Percentiles rank a stretch among this genome's conserved stretches.
These are phyloP conservation scores for Mya arenaria DNA, from an alignment of 1,140 invertebrate genomes.

Conservation along the genomic window DNA sequence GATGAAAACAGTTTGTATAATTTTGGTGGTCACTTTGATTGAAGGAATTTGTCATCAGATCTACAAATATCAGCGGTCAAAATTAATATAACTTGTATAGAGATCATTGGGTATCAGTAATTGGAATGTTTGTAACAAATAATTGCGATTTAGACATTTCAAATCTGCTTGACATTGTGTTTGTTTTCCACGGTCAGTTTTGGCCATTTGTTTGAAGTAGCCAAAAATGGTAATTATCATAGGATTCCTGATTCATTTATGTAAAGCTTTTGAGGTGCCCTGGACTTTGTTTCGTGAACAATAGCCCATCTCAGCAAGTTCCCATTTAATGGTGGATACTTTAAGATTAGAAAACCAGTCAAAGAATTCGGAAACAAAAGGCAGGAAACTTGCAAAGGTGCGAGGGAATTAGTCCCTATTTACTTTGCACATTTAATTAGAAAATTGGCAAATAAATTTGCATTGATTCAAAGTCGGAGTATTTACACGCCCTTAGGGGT, in stretches of 20 bases:
- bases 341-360: constrained; percentile 36
- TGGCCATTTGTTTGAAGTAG: background rate
- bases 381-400: constrained; percentile 38
- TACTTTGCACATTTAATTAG: constrained; percentile 53
- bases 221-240: background rate
- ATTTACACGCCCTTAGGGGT: background rate
- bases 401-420: constrained; percentile 21
- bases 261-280: constrained; percentile 29
- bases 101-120: too few species aligned
- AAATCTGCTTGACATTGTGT: too few species aligned
- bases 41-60: too few species aligned
- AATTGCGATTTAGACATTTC: too few species aligned
- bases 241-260: constrained; percentile 13
- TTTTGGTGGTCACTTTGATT: too few species aligned
- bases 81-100: too few species aligned
- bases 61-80: too few species aligned
- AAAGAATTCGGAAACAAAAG: constrained; percentile 44
- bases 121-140: too few species aligned
- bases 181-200: too few species aligned
- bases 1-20: too few species aligned
- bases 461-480: constrained; percentile 22
- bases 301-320: constrained; percentile 26
- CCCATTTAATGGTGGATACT: constrained; percentile 16
- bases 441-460: constrained; percentile 57
- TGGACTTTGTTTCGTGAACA: constrained; percentile 39